Evolutionary conservation across 2,888 invertebrate genomes (phyloP).

Genomic region (Drosophila koepferae): DNA sequence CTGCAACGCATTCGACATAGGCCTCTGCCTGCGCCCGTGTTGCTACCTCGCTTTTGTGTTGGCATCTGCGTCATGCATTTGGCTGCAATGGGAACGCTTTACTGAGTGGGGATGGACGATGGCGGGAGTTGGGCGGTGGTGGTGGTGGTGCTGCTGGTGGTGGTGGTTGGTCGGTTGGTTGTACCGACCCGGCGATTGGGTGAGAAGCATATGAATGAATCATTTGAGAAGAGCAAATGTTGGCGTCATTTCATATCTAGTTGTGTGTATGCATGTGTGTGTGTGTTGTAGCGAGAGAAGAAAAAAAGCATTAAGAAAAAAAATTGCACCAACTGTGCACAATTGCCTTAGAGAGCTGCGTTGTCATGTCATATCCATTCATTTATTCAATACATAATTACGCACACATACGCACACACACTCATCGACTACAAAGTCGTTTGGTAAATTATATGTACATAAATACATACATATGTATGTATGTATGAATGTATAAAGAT

Average conservation of each 20-base stretch:
- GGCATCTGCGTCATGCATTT: constrained; percentile 78
- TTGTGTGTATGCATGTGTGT: constrained; percentile 17
- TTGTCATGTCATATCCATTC: constrained; percentile 36
- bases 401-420: constrained; percentile 2
- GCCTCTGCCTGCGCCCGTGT: constrained; percentile 26
- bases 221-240: constrained; percentile 67
- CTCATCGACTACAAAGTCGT: neutral
- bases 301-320: neutral
- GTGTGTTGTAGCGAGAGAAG: constrained; percentile 4
- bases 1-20: constrained; percentile 47
- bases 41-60: constrained; percentile 35
- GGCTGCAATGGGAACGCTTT: constrained; percentile 53
- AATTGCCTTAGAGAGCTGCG: constrained; percentile 41
- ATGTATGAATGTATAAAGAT: neutral
- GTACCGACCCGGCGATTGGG: constrained; percentile 31
- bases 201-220: constrained; percentile 72
- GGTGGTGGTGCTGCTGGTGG: constrained; percentile 1
- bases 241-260: constrained; percentile 71
- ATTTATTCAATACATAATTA: constrained; percentile 54
- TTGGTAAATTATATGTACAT: neutral
- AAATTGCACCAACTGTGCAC: constrained; percentile 19
- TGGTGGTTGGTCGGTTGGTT: constrained; percentile 6
- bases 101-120: constrained; percentile 13
- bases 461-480: neutral
- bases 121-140: constrained; percentile 6